Base-by-base conservation (phyloP, 2,113 vertebrate genomes). In the Acanthisitta chloris region DNA sequence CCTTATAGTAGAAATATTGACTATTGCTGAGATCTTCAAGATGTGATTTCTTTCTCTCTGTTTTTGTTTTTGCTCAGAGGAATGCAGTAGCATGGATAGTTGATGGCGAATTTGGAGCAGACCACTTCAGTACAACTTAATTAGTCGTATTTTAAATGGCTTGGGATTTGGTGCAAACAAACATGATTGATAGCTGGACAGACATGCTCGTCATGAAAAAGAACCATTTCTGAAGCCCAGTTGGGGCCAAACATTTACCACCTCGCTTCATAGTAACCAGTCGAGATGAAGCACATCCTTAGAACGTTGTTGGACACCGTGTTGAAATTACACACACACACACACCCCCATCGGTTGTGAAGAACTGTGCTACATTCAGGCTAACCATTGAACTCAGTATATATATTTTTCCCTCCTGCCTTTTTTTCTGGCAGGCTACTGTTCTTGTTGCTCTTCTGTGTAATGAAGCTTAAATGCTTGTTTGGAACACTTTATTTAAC, bases 61-160 rank as follows among this genome's bases (percentile, higher is more conserved):
- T 95, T 93, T 90, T 92, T 90, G 72, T 97, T 96, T 97, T 96
- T 97, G 86, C 86, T 95, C 98, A 97, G 97, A 98, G 99, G 99
- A 99, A 98, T 98, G 98, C 98, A 98, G 98, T 98, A 99, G 99
- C 98, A 99, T 99, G 99, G 99, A 99, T 98, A 99, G 99, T 99
- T 99, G 99, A 99, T 99, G 98, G 99, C 98, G 98, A 99, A 98
- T 98, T 97, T 84, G 97, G 98, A 98, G 98, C 98, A 98, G 98
- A 99, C 98, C 98, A 98, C 98, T 97, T 98, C 98, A 98, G 97
- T 98, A 98, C 98, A 98, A 98, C 97, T 98, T 98, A 98, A 98
- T 98, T 98, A 98, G 98, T 98, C 98, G 98, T 98, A 98, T 98
- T 98, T 98, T 98, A 98, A 98, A 98, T 98, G 98, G 98, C 98